phyloP scores from a whole-genome alignment of 2,888 invertebrate species.

The Drosophila algonquin region DNA sequence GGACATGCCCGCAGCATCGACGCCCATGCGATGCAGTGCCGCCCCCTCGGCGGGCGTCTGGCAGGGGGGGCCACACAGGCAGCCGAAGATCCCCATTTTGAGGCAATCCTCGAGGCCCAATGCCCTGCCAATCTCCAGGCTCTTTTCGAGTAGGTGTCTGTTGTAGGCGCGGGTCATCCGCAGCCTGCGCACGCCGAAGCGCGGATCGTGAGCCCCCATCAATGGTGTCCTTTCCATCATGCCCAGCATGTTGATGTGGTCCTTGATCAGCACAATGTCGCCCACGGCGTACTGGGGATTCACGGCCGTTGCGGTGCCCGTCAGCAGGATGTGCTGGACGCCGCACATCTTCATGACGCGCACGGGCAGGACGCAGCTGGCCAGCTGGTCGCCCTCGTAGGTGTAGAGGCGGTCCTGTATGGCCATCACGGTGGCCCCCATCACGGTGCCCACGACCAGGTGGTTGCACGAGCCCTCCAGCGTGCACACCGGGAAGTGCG shows the following conservation, averaged over 20 bases:
- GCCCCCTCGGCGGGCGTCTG: conserved; percentile 96
- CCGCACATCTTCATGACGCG: conserved; percentile 98
- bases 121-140: conserved; percentile 88
- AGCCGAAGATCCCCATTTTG: conserved; percentile 95
- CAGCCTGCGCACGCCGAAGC: conserved; percentile 96
- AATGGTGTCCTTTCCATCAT: conserved; percentile 95
- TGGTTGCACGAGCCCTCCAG: conserved; percentile 95
- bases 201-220: conserved; percentile 94
- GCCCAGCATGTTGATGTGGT: conserved; percentile 98
- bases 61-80: conserved; percentile 96
- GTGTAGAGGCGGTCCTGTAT: conserved; percentile 98
- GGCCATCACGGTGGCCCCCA: conserved; percentile 93
- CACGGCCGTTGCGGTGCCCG: conserved; percentile 98
- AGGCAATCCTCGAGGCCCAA: conserved; percentile 89
- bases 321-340: conserved; percentile 93
- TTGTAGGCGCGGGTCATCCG: conserved; percentile 96
- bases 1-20: conserved; percentile 93
- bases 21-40: conserved; percentile 91
- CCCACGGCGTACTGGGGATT: conserved; percentile 94
- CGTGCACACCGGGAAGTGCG: conserved; percentile 95
- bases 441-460: conserved; percentile 93
- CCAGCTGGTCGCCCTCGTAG: conserved; percentile 97
- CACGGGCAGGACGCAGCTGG: conserved; percentile 96
- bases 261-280: conserved; percentile 97
- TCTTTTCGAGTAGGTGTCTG: conserved; percentile 87